phyloP scores from a whole-genome alignment of 2,113 vertebrate genomes.

The Myocastor coypus region DNA sequence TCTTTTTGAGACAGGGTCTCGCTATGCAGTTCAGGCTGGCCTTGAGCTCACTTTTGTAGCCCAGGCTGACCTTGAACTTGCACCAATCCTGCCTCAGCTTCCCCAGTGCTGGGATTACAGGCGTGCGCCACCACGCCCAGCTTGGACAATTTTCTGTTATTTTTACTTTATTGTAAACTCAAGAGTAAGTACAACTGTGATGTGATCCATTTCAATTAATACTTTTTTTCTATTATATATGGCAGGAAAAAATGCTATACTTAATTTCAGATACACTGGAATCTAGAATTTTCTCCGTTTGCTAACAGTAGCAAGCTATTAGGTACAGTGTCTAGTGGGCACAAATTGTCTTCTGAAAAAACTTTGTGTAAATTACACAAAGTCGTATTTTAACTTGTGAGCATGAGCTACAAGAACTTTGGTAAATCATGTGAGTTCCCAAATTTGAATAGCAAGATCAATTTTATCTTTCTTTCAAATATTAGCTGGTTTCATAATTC shows the following conservation, averaged over 20 bases:
- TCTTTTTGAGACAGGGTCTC: too few relatives aligned
- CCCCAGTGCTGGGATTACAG: too few relatives aligned
- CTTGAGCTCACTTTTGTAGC: too few relatives aligned
- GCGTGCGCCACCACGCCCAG: too few relatives aligned
- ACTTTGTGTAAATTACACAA: neutral
- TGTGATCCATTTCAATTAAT: neutral
- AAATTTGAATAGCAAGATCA: neutral
- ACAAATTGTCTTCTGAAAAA: neutral
- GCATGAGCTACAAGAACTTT: neutral
- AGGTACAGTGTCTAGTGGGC: neutral
- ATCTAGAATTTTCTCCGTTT: conserved; percentile 10
- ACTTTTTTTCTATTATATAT: neutral
- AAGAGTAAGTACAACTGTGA: neutral
- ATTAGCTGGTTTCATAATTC: neutral
- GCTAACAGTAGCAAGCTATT: neutral
- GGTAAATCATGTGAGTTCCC: neutral
- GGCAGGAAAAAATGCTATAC: neutral
- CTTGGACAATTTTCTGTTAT: neutral
- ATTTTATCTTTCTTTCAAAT: conserved; percentile 1
- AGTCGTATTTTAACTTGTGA: neutral
- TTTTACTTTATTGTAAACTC: conserved; percentile 32
- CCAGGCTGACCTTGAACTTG: too few relatives aligned
- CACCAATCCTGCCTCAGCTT: too few relatives aligned
- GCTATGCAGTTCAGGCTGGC: too few relatives aligned
- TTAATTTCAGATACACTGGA: neutral